These are phyloP conservation scores for Coecobrya sp. DNA, from an alignment of 2,888 invertebrate genomes.

Conservation along the genomic window DNA sequence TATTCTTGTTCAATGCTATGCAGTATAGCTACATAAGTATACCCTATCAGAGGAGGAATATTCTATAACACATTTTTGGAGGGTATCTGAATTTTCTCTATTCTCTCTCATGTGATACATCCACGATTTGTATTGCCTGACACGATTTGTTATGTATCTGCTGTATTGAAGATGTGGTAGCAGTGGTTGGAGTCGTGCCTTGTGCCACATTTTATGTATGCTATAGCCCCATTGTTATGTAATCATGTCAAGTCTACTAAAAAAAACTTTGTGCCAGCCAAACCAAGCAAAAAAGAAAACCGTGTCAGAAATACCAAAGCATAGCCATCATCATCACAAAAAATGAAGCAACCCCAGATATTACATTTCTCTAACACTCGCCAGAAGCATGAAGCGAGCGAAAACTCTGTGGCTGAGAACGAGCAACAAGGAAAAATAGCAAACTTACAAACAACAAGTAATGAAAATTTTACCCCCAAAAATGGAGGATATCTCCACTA, in stretches of 20 bases:
- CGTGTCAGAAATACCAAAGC: conserved; percentile 42
- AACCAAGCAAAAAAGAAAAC: conserved; percentile 47
- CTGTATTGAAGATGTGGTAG: conserved; percentile 10
- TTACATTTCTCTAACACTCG: background rate
- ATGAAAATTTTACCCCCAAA: conserved; percentile 24
- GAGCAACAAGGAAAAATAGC: conserved; percentile 16
- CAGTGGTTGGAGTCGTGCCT: conserved; percentile 38
- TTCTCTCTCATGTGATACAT: background rate
- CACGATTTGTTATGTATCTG: background rate
- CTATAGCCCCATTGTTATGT: conserved; percentile 57
- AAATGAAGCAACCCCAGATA: background rate
- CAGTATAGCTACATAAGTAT: no score
- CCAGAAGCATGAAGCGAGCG: background rate
- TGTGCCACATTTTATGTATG: conserved; percentile 47
- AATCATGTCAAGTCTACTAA: conserved; percentile 64
- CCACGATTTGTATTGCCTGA: background rate
- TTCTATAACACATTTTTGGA: background rate
- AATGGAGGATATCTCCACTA: background rate
- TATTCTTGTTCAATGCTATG: background rate
- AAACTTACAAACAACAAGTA: conserved; percentile 25
- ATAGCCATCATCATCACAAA: background rate
- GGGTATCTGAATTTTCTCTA: conserved; percentile 30
- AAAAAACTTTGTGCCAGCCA: conserved; percentile 20
- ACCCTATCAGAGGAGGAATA: background rate
- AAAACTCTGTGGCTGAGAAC: background rate